Conservation (phyloP, 2,113 vertebrate genomes). For the Pomatorhinus ruficollis region DNA sequence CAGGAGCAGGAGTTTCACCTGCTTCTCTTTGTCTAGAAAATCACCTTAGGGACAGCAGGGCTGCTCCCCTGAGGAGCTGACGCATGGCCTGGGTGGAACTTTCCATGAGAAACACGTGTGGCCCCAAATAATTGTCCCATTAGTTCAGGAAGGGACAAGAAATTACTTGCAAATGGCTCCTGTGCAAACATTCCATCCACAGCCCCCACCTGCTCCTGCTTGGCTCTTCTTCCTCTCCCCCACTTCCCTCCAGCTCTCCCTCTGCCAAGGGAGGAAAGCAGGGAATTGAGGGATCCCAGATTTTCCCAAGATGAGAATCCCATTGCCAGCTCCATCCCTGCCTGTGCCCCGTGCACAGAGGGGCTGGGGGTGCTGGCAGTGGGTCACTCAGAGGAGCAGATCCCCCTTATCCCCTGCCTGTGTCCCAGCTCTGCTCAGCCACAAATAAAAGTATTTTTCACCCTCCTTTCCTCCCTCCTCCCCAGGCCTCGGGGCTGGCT, state of each 20-base stretch:
- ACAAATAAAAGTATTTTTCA: not conserved
- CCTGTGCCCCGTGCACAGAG: accelerated
- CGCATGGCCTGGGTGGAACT: not conserved
- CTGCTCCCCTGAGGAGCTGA: not conserved
- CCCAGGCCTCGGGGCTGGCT: not conserved
- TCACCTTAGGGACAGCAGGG: not conserved
- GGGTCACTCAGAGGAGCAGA: not conserved
- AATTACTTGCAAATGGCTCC: not conserved
- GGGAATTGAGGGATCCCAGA: not conserved
- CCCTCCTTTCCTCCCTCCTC: not conserved
- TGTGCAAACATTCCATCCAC: not conserved
- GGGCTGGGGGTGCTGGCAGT: accelerated
- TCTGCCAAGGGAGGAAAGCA: not conserved
- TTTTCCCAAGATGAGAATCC: not conserved
- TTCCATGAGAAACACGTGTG: constrained; percentile 26
- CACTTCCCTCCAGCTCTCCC: not conserved
- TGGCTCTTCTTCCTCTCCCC: not conserved
- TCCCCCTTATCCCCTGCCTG: not conserved
- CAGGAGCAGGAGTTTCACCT: not conserved
- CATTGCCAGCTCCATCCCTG: not conserved
- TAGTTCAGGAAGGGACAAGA: constrained; percentile 57
- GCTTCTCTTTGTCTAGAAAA: not conserved
- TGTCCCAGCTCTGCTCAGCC: not conserved
- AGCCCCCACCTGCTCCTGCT: not conserved
- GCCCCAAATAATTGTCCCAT: constrained; percentile 17